phyloP scores from a whole-genome alignment of 2,888 invertebrate genomes.

The Aromia moschata region DNA sequence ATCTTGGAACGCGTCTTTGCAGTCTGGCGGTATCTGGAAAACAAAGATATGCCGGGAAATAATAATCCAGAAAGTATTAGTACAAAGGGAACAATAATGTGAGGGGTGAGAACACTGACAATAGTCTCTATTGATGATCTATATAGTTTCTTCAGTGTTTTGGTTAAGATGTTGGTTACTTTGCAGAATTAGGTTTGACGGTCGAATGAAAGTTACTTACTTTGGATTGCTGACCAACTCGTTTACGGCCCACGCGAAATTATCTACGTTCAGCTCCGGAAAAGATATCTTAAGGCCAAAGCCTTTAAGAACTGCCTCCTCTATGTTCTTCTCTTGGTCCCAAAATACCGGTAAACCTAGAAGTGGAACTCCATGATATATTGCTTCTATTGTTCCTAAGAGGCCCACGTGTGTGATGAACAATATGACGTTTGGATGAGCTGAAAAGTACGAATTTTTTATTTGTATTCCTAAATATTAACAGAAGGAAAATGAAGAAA shows the following conservation, averaged over 20 bases:
- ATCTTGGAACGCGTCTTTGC: constrained; percentile 41
- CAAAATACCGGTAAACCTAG: constrained; percentile 65
- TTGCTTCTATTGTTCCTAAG: constrained; percentile 62
- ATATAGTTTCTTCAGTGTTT: too few species aligned
- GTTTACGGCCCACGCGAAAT: constrained; percentile 48
- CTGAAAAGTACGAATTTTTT: too few species aligned
- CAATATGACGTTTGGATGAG: constrained; percentile 61
- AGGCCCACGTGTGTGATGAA: constrained; percentile 65
- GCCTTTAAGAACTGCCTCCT: constrained; percentile 59
- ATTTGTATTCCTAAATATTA: too few species aligned
- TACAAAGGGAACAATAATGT: too few species aligned
- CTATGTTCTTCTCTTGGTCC: constrained; percentile 65
- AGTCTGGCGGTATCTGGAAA: constrained; percentile 41
- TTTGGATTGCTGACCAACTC: constrained; percentile 50
- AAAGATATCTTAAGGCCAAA: constrained; percentile 59
- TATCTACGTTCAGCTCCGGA: constrained; percentile 53
- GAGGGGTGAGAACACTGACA: too few species aligned
- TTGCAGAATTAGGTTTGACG: too few species aligned
- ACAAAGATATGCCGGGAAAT: neutral
- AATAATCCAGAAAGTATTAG: too few species aligned
- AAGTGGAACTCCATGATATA: constrained; percentile 63
- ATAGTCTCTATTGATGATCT: too few species aligned
- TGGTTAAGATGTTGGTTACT: too few species aligned
- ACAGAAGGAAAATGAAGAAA: too few species aligned
- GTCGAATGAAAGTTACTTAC: too few species aligned